Evolutionary conservation across 2,797 vertebrate species (phyloP).

Genomic region (Halcyon leucocephala): DNA sequence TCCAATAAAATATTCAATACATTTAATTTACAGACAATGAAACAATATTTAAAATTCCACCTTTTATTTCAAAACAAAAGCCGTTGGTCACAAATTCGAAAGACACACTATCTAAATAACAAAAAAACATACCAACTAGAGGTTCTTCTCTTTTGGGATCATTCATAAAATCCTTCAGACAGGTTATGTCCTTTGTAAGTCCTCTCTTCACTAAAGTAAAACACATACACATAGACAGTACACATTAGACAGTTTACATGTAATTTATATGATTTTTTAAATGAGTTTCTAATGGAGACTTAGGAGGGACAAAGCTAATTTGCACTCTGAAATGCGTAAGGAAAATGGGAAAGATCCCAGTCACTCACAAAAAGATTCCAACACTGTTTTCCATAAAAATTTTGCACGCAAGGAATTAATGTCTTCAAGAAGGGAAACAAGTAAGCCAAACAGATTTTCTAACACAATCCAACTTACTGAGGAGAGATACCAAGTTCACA

Average conservation of each 20-base stretch:
- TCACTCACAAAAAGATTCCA: background rate
- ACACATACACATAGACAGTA: background rate
- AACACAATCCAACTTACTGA: background rate
- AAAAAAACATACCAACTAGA: conserved; percentile 45
- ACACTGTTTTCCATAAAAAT: background rate
- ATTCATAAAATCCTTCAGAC: conserved; percentile 64
- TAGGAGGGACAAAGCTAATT: background rate
- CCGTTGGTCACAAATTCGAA: background rate
- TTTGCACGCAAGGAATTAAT: background rate
- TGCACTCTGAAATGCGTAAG: background rate
- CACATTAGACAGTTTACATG: background rate
- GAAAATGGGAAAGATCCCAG: background rate
- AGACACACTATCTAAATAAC: background rate
- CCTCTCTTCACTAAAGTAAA: conserved; percentile 19
- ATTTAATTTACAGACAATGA: background rate
- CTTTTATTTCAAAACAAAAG: background rate
- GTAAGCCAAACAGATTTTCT: background rate
- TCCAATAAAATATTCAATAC: background rate
- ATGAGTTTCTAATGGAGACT: background rate
- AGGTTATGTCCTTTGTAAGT: background rate
- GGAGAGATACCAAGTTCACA: background rate
- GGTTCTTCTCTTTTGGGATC: conserved; percentile 69
- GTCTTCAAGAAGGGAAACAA: background rate
- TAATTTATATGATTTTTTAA: background rate
- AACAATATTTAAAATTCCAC: background rate